Base-by-base conservation (phyloP, 2,888 invertebrate species). In the Seira ritae region DNA sequence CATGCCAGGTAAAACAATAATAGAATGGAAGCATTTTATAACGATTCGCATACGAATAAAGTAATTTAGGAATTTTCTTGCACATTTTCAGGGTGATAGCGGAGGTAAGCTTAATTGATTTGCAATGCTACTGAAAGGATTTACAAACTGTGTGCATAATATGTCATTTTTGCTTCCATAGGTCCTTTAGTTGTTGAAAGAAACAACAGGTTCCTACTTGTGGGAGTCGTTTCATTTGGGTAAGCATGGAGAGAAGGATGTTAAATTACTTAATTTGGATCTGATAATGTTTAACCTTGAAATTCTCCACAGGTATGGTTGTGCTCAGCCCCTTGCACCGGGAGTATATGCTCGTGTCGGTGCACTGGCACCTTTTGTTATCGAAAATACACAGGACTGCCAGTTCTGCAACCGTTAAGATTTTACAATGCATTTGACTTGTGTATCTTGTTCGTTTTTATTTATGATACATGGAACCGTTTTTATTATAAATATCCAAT, bases 141-240 rank as follows among this genome's bases (percentile, higher is more conserved):
- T 31, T 4, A 31, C 8, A 31, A 31, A 31, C 8, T 31, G 31
- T n/a, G n/a, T n/a, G n/a, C n/a, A 31, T 31, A 31, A 31, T 31
- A 31, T 31, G 8, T 4, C 2, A 31, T 31, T 31, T 31, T 8
- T 4, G 31, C 2, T 55, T 55, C 24, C 12, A 15, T 3, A 3
- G 66, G 66, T 12, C 24, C 66, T 31, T 19, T 15, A 71, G 79
- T 72, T 24, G 22, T 73, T 4, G n/a, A 17, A 3, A 6, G 79
- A 15, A 55, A 73, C 22, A 67, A 55, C 19, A 66, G 70, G 42
- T 15, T 4, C 0, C 17, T 84, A 10, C 31, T 86, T 4, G 81
- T 76, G 37, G 85, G 85, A 17, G 68, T 86, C 6, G 85, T 86
- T 3, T 84, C 84, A 0, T 86, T 74, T 69, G 85, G 85, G 1